These are phyloP conservation scores for Epizoanthus scotinus DNA, from an alignment of 92 coral and sea anemone genomes.

Conservation along the genomic window DNA sequence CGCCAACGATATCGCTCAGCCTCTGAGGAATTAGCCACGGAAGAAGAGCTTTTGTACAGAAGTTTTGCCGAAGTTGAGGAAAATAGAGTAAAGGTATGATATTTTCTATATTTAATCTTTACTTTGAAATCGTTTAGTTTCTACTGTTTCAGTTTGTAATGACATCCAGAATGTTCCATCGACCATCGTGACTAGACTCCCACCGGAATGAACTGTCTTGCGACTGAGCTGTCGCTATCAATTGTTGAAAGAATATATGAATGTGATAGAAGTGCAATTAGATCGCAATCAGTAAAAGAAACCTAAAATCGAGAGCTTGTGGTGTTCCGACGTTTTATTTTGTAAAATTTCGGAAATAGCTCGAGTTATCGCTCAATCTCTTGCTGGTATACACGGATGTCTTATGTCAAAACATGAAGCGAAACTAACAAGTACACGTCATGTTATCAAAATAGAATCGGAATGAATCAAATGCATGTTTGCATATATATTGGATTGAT, in stretches of 20 bases:
- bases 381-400: constrained; percentile 1
- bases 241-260: constrained; percentile 12
- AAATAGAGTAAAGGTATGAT: constrained; percentile 89
- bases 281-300: constrained; percentile 26
- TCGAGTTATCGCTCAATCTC: neutral
- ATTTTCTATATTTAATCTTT: neutral
- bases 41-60: constrained; percentile 82
- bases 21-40: constrained; percentile 83
- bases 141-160: constrained; percentile 17
- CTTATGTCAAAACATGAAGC: neutral
- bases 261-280: neutral
- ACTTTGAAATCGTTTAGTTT: neutral
- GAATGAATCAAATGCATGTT: neutral
- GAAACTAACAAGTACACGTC: constrained; percentile 34
- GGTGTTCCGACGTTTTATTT: constrained; percentile 20
- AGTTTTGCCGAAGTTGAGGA: constrained; percentile 93
- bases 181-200: neutral
- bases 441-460: constrained; percentile 36
- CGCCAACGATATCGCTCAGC: constrained; percentile 90
- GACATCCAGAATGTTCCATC: constrained; percentile 7
- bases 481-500: constrained; percentile 9
- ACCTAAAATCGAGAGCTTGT: constrained; percentile 7
- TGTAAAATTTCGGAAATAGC: constrained; percentile 13
- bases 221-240: constrained; percentile 13
- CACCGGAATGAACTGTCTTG: neutral